Evolutionary conservation across 2,113 vertebrate species (phyloP).

Genomic region (Hippoglossus stenolepis): DNA sequence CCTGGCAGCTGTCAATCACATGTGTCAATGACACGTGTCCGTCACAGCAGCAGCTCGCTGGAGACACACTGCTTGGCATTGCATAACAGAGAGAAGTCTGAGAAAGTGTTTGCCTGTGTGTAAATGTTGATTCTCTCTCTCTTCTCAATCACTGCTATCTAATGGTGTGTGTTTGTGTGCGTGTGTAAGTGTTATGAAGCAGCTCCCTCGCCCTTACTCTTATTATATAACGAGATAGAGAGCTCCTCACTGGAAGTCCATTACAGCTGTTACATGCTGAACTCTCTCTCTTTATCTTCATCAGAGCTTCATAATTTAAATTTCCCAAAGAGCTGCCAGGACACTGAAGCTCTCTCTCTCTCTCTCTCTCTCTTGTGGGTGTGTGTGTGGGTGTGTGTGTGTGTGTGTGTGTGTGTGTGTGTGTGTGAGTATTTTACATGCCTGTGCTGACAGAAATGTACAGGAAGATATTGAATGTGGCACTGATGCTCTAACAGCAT

Average conservation of each 20-base stretch:
- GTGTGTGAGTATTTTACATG: constrained; percentile 49
- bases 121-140: too few species aligned
- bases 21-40: neutral
- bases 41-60: neutral
- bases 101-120: neutral
- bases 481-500: too few species aligned
- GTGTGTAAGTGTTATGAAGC: neutral
- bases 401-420: too few species aligned
- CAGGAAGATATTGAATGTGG: neutral
- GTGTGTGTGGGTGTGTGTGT: too few species aligned
- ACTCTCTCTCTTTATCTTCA: constrained; percentile 1
- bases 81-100: constrained; percentile 17
- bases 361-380: neutral
- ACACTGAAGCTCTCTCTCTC: neutral
- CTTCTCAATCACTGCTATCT: too few species aligned
- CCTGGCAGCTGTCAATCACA: neutral
- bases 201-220: constrained; percentile 13
- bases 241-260: constrained; percentile 34
- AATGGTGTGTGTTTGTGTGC: neutral
- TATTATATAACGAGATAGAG: constrained; percentile 59
- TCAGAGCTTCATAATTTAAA: constrained; percentile 47
- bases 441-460: constrained; percentile 86
- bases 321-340: constrained; percentile 2
- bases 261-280: constrained; percentile 37
- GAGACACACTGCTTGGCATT: neutral